phyloP scores from a whole-genome alignment of 1,140 invertebrate genomes.

The Triops cancriformis region DNA sequence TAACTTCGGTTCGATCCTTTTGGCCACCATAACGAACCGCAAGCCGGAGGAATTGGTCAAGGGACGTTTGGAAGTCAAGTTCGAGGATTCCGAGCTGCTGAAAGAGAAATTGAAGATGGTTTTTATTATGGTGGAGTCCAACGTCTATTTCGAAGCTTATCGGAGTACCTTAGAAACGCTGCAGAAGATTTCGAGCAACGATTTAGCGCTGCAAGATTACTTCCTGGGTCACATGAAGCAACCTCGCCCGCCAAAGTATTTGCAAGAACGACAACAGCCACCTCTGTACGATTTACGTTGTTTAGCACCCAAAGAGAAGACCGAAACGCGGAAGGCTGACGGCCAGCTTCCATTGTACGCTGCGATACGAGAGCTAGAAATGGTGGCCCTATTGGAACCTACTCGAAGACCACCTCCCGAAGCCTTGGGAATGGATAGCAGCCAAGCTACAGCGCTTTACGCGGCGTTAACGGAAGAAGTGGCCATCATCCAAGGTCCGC shows the following conservation, averaged over 20 bases:
- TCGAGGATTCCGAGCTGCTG: conserved; percentile 18
- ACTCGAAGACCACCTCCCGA: conserved; percentile 39
- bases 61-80: conserved; percentile 18
- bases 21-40: conserved; percentile 55
- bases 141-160: conserved; percentile 47
- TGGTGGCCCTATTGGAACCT: background rate
- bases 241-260: conserved; percentile 17
- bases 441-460: conserved; percentile 50
- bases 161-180: conserved; percentile 50
- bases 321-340: background rate
- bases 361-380: background rate
- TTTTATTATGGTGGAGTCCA: conserved; percentile 54
- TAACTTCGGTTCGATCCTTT: conserved; percentile 55
- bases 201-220: conserved; percentile 55
- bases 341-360: too few relatives aligned
- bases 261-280: background rate
- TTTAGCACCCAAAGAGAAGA: background rate
- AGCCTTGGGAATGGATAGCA: conserved; percentile 46
- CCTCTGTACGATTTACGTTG: background rate
- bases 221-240: conserved; percentile 36
- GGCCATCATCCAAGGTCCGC: conserved; percentile 67
- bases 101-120: conserved; percentile 31
- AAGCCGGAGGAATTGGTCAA: conserved; percentile 38
- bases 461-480: conserved; percentile 53
- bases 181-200: conserved; percentile 43